Evolutionary conservation across 1,140 invertebrate genomes (phyloP), one percentile per base, ranked within the genome.

Genomic region (Aphidius gifuensis): DNA sequence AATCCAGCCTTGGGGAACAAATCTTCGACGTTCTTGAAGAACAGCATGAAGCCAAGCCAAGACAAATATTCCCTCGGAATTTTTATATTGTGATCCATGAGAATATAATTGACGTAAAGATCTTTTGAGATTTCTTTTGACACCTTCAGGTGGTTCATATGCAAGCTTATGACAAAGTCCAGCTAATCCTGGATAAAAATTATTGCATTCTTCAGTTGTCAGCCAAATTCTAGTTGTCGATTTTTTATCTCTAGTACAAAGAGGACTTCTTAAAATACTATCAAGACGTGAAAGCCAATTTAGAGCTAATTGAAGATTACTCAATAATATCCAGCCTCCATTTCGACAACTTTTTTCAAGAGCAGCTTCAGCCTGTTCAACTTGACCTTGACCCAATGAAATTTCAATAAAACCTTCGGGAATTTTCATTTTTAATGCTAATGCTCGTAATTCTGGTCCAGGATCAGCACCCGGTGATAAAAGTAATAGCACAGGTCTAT

Each of bases 221-320:
- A 94, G 62, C 91, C 92, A 94, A 11, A 94, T 81, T 23, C 90
- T 83, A 69, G 93, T 91, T 1, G 71, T 69, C 0, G 71, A 51
- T 51, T 84, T 81, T 44, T 85, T 77, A 53, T 90, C 81, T 1
- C 83, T 83, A 3, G 85, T 81, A 32, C 83, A 75, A 50, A 77
- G 77, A 56, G 86, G 83, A 0, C 93, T 80, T 68, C 89, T 85
- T 70, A 92, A 86, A 63, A 81, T 53, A n/a, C 71, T 69, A 38
- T 93, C 90, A 44, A 96, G 76, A 21, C 83, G 74, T 3, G 87
- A 86, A 2, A 96, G 74, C 88, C 91, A 95, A 42, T 86, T 83
- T 0, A 88, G 87, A 9, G 93, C 90, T 9, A 97, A 80, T 76
- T 97, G 95, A 1, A 97, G 81, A 79, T 97, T 97, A 76, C 94